Percentiles rank a stretch among this genome's conserved stretches.
Evolutionary conservation across 2,113 vertebrate genomes (phyloP).

Genomic region (Etheostoma spectabile): DNA sequence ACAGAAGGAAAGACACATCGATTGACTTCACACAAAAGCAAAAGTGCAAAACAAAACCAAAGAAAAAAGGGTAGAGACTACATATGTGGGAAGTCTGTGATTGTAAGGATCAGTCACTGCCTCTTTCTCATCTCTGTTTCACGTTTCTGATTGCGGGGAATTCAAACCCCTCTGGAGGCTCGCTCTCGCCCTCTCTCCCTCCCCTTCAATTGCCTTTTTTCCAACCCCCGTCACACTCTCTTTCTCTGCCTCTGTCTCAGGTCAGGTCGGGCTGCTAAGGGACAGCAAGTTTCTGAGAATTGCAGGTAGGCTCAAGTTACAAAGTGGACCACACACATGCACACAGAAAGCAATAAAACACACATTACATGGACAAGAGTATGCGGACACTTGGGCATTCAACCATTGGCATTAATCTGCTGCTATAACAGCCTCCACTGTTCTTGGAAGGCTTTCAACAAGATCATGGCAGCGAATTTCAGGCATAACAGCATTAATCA

Average conservation of each 20-base stretch:
- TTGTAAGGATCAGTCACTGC: constrained; percentile 20
- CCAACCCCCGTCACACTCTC: not conserved
- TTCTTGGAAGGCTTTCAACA: not conserved
- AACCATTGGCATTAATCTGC: not conserved
- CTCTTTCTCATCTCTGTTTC: constrained; percentile 9
- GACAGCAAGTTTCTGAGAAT: constrained; percentile 1
- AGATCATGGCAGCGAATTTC: not conserved
- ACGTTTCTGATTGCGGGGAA: constrained; percentile 41
- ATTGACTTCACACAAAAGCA: constrained; percentile 37
- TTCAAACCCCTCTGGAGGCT: constrained; percentile 45
- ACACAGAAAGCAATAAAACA: not conserved
- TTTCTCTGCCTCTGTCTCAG: not conserved
- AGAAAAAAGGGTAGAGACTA: not conserved
- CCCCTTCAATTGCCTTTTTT: not conserved
- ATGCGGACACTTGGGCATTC: not conserved
- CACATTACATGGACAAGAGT: not conserved
- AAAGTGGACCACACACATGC: constrained; percentile 7
- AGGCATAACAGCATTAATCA: not conserved
- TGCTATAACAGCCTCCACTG: not conserved
- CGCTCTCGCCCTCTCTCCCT: not conserved
- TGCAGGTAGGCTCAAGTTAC: constrained; percentile 27
- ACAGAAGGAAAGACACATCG: constrained; percentile 18
- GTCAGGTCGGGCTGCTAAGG: not conserved
- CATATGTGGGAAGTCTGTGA: constrained; percentile 25
- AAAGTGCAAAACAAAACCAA: constrained; percentile 48